phyloP scores from a whole-genome alignment of 2,113 vertebrate genomes.

The Tupaia chinensis region DNA sequence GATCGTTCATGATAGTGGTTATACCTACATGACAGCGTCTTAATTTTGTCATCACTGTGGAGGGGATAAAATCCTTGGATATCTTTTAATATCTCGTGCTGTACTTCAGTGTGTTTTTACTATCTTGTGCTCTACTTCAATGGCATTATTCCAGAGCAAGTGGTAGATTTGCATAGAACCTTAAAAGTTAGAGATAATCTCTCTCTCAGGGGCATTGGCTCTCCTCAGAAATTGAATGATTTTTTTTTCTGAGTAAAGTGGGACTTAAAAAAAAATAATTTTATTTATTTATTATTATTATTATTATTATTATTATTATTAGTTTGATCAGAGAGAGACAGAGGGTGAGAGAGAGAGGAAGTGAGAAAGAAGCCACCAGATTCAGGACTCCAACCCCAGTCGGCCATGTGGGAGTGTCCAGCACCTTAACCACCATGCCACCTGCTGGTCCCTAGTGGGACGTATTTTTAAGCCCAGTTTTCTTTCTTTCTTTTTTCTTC shows the following conservation, averaged over 20 bases:
- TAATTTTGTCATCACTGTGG: neutral
- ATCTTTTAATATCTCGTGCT: neutral
- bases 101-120: no score
- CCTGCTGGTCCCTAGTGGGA: no score
- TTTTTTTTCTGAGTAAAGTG: no score
- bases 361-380: no score
- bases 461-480: neutral
- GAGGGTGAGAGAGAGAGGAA: no score
- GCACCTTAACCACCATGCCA: no score
- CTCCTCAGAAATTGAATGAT: neutral
- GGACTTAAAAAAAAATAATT: no score
- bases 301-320: no score
- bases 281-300: neutral
- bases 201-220: neutral
- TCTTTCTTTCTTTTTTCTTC: neutral
- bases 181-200: neutral
- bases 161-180: neutral
- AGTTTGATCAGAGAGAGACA: no score
- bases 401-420: no score
- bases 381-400: no score
- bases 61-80: neutral
- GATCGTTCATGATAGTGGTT: neutral
- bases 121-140: no score
- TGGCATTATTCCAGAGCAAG: neutral
- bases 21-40: neutral